phyloP scores from a whole-genome alignment of 1,140 invertebrate genomes.

The Harpegnathos saltator region DNA sequence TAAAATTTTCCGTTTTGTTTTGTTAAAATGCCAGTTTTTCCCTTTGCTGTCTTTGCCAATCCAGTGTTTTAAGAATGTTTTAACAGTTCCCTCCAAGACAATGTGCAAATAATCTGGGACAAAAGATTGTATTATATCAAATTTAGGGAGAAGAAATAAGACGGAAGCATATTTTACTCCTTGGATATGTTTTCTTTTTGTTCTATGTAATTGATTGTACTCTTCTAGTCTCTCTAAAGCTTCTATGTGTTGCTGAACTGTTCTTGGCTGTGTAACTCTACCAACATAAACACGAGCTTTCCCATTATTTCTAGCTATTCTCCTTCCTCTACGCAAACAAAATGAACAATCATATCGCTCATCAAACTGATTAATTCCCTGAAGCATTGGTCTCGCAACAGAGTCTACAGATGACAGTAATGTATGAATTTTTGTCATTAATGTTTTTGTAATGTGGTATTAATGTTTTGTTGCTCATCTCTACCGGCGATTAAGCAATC shows the following conservation, averaged over 20 bases:
- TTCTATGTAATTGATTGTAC: not conserved
- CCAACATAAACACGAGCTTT: not conserved
- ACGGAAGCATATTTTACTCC: not conserved
- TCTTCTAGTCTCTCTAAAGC: not conserved
- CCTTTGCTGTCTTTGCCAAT: not conserved
- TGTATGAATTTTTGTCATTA: no score
- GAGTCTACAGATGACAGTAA: no score
- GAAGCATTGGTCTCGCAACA: conserved; percentile 4
- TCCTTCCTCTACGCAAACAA: not conserved
- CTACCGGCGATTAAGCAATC: no score
- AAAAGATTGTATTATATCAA: conserved; percentile 12
- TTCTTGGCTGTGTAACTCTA: not conserved
- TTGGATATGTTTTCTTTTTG: not conserved
- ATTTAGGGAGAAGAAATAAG: not conserved
- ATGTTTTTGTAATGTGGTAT: no score
- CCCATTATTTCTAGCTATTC: not conserved
- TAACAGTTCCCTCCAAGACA: not conserved
- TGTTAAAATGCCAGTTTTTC: not conserved
- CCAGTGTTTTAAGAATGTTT: conserved; percentile 3
- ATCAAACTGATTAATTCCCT: conserved; percentile 12
- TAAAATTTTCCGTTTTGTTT: not conserved
- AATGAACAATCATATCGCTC: not conserved
- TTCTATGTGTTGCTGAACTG: not conserved
- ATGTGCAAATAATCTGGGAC: not conserved
- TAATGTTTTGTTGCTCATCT: no score